phyloP scores from a whole-genome alignment of 2,797 vertebrate genomes.

The Denticeps clupeoides region DNA sequence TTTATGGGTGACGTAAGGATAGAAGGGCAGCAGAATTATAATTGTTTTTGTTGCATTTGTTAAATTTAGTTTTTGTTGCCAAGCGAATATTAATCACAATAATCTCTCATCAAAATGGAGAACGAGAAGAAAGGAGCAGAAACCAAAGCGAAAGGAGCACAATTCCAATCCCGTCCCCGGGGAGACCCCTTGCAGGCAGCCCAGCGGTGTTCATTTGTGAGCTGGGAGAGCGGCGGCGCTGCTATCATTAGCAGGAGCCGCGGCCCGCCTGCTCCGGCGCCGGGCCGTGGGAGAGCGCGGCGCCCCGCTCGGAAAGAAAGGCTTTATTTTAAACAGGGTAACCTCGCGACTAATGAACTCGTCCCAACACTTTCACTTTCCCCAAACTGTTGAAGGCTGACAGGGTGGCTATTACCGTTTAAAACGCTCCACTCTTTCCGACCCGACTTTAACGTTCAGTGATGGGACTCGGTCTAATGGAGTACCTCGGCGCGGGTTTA shows the following conservation, averaged over 20 bases:
- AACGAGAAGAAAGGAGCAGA: background rate
- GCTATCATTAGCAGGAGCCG: slow-evolving; percentile 20
- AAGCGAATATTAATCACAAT: slow-evolving; percentile 21
- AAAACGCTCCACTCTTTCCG: too few species aligned
- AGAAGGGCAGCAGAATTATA: too few species aligned
- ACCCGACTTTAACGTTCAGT: too few species aligned
- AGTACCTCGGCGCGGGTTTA: too few species aligned
- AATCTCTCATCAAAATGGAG: slow-evolving; percentile 24
- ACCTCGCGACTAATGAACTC: too few species aligned
- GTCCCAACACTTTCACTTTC: too few species aligned
- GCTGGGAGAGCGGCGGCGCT: slow-evolving; percentile 16
- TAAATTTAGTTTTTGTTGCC: too few species aligned
- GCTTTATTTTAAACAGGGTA: background rate
- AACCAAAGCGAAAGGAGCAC: slow-evolving; percentile 11
- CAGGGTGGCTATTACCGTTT: too few species aligned
- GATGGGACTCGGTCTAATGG: too few species aligned
- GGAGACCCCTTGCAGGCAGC: slow-evolving; percentile 21
- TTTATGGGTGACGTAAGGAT: too few species aligned
- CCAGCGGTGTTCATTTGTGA: slow-evolving; percentile 23
- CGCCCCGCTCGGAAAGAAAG: background rate
- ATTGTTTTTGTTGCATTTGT: too few species aligned
- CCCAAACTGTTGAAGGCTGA: too few species aligned
- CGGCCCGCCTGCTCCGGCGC: slow-evolving; percentile 15
- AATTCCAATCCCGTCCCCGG: slow-evolving; percentile 22
- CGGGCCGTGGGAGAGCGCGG: slow-evolving; percentile 5